Base-by-base conservation (phyloP, 2,888 invertebrate genomes). In the Gonocerus acuteangulatus region DNA sequence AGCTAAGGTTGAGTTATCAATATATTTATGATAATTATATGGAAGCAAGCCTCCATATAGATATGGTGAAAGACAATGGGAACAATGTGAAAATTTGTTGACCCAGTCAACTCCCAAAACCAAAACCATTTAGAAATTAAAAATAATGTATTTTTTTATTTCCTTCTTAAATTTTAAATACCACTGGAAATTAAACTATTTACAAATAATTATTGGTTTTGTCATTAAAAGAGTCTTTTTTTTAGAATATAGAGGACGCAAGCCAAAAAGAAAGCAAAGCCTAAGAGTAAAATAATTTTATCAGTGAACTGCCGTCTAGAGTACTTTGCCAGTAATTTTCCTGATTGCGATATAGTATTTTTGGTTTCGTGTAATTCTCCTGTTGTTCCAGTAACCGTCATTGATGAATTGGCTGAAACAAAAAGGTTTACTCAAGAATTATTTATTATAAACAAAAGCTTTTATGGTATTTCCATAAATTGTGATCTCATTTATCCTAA, bases 261-360 rank as follows among this genome's bases (percentile, higher is more conserved):
- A 13, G 89, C 89, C 68, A 92, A 76, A 73, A 94, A 94, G 76
- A 95, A 89, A 2, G 84, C 80, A 74, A 94, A 88, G 62, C 92
- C 91, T 71, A 94, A 84, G 69, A 87, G 83, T 72, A 93, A 81
- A 7, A 97, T 79, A 61, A 95, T 82, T 79, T 95, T 95, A 73
- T 97, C 96, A 0, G 96, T 97, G 67, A 93, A 86, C 77, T 97
- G 96, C 36, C 96, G 79, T 58, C 95, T 79, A 2, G 92, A 92
- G 72, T 95, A 96, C 76, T 96, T 97, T 60, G 91, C 91, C 47
- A 97, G 76, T 7, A 97, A 78, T 74, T 93, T 94, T 67, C 90
- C 87, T 0, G 95, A 93, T 71, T 91, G 93, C 22, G 86, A 80
- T 68, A 95, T 93, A 21, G 87, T 85, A 65, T 90, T 87, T 1